Evolutionary conservation across 2,888 invertebrate genomes (phyloP).

Genomic region (Caenorhabditis panamensis): DNA sequence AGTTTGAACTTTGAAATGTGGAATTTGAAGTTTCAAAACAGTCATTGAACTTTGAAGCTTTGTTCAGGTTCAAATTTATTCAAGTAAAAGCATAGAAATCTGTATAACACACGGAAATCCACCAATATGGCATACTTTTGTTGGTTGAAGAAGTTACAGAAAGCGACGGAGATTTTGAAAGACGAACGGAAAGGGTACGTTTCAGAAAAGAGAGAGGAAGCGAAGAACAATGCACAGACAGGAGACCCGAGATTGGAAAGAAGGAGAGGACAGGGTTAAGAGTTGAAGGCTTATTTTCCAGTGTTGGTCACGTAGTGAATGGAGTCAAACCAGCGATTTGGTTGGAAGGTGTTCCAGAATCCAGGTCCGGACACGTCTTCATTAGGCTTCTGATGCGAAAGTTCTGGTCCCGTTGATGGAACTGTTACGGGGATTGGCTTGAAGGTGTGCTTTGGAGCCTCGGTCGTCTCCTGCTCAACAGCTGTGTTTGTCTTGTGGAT

Average conservation of each 20-base stretch:
- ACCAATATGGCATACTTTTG: conserved; percentile 70
- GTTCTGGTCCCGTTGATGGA: conserved; percentile 67
- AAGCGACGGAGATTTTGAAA: conserved; percentile 13
- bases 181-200: conserved; percentile 12
- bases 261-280: conserved; percentile 29
- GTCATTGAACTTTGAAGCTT: too few species aligned
- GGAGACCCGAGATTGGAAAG: conserved; percentile 57
- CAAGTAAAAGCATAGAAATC: conserved; percentile 29
- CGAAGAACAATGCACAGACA: conserved; percentile 30
- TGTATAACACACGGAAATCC: conserved; percentile 37
- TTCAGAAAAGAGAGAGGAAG: conserved; percentile 9
- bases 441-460: conserved; percentile 73
- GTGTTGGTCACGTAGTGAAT: conserved; percentile 80
- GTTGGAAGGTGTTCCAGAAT: conserved; percentile 80
- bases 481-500: conserved; percentile 50
- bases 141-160: not conserved
- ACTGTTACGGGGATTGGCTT: conserved; percentile 72
- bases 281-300: conserved; percentile 53
- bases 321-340: conserved; percentile 79
- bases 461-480: conserved; percentile 30
- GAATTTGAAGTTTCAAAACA: not conserved
- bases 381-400: conserved; percentile 70
- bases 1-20: not conserved
- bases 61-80: too few species aligned
- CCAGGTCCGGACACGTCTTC: conserved; percentile 63